Evolutionary conservation across 2,113 vertebrate species (phyloP).

Genomic region (Pandion haliaetus): DNA sequence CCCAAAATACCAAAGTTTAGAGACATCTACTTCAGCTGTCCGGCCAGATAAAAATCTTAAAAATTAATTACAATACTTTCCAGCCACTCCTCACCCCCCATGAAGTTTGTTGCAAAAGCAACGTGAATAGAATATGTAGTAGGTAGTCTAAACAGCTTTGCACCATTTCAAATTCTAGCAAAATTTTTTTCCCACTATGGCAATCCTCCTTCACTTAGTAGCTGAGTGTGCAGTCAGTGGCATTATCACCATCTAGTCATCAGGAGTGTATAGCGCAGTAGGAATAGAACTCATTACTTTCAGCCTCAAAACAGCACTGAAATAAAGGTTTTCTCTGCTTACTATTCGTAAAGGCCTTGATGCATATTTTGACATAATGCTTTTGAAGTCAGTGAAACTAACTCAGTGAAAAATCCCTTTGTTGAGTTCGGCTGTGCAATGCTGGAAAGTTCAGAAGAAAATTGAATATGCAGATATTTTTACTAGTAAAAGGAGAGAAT

Average conservation of each 20-base stretch:
- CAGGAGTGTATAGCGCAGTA: background rate
- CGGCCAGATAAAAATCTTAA: background rate
- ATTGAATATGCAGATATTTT: slow-evolving; percentile 19
- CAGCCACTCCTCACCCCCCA: background rate
- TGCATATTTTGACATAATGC: background rate
- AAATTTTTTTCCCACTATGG: background rate
- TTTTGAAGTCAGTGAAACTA: slow-evolving; percentile 15
- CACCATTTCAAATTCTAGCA: background rate
- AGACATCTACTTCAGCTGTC: background rate
- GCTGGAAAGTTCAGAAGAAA: background rate
- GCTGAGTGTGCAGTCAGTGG: background rate
- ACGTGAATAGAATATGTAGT: accelerated
- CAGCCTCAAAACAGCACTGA: background rate
- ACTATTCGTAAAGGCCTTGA: background rate
- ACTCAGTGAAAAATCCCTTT: slow-evolving; percentile 14
- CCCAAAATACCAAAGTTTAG: background rate
- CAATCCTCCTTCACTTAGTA: background rate
- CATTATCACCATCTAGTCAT: background rate
- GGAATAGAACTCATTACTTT: background rate
- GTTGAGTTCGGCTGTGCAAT: background rate
- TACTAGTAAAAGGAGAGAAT: background rate
- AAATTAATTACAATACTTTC: background rate
- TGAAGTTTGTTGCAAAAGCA: background rate
- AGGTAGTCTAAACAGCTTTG: background rate
- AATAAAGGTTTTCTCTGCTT: background rate